phyloP scores from a whole-genome alignment of 2,797 vertebrate genomes.

The Falco novaeseelandiae region DNA sequence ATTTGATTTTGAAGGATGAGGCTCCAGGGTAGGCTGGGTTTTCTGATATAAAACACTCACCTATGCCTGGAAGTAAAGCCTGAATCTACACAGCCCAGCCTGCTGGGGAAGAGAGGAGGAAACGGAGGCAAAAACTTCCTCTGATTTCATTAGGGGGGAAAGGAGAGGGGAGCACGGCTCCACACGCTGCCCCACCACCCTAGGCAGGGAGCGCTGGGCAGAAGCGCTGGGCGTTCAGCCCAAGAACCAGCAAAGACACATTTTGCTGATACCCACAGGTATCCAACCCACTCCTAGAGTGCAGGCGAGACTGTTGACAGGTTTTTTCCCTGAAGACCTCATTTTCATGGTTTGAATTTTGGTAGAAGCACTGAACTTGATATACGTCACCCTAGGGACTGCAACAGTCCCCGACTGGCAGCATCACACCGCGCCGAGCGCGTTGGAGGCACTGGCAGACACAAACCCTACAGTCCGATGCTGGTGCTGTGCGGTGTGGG shows the following conservation, averaged over 20 bases:
- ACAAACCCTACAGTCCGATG: accelerated
- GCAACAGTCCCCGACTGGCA: accelerated
- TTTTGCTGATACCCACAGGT: neutral
- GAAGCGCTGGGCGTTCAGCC: neutral
- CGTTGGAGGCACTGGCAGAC: accelerated
- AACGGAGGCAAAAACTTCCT: neutral
- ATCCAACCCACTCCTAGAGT: neutral
- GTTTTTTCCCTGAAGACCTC: accelerated
- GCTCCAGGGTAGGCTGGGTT: neutral
- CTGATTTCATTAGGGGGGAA: neutral
- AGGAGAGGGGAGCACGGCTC: neutral
- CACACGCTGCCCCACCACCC: accelerated
- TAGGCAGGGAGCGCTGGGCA: neutral
- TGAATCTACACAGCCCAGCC: neutral
- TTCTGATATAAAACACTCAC: neutral
- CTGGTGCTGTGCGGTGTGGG: neutral
- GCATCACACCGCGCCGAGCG: accelerated
- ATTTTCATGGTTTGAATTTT: neutral
- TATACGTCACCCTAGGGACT: neutral
- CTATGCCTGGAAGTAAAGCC: neutral
- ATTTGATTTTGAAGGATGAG: neutral
- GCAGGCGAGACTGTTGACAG: neutral
- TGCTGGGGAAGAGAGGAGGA: neutral
- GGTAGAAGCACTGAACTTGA: neutral
- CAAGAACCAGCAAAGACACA: neutral